Conservation (phyloP, 2,888 invertebrate genomes). For the Oscheius onirici region DNA sequence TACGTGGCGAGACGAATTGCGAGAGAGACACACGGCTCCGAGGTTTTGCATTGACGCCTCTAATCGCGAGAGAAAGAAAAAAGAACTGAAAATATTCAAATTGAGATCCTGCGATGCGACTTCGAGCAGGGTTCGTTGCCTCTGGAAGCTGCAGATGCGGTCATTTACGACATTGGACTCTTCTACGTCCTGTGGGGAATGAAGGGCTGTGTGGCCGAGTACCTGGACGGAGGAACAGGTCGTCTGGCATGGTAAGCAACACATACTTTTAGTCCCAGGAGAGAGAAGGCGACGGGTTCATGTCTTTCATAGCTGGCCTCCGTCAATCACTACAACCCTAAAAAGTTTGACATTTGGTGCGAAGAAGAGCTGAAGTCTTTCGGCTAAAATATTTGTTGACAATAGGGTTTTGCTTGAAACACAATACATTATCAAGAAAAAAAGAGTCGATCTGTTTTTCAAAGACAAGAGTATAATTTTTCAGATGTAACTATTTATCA, state of each 20-base stretch:
- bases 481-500: too few relatives aligned
- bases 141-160: constrained; percentile 63
- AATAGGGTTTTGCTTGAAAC: too few relatives aligned
- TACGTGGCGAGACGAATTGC: constrained; percentile 14
- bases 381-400: too few relatives aligned
- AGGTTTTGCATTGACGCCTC: constrained; percentile 2
- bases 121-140: constrained; percentile 57
- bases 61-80: too few relatives aligned
- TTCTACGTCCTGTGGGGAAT: constrained; percentile 69
- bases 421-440: too few relatives aligned
- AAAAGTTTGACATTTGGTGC: constrained; percentile 42
- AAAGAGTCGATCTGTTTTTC: too few relatives aligned
- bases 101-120: constrained; percentile 65
- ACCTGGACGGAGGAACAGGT: constrained; percentile 66
- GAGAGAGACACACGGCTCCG: not conserved
- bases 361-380: constrained; percentile 33
- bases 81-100: too few relatives aligned
- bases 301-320: not conserved
- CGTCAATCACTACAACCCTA: constrained; percentile 19
- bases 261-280: too few relatives aligned
- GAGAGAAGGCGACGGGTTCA: not conserved
- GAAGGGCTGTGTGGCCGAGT: constrained; percentile 65
- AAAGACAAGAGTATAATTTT: too few relatives aligned
- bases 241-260: constrained; percentile 32
- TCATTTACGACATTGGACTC: constrained; percentile 63